phyloP scores from a whole-genome alignment of 2,113 vertebrate species.

The Etia nguti region DNA sequence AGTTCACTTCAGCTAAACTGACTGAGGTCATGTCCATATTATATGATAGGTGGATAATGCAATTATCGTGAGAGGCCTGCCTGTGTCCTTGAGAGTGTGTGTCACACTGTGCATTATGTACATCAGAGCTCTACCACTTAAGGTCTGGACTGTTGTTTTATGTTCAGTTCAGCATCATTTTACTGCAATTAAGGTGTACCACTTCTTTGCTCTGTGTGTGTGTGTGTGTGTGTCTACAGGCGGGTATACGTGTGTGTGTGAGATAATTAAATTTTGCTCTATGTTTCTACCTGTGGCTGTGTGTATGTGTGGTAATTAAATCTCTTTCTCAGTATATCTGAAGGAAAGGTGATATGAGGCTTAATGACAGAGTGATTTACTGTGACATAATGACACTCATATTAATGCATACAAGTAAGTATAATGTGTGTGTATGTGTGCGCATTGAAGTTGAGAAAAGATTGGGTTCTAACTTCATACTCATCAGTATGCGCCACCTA shows the following conservation, averaged over 20 bases:
- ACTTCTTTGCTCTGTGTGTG: background rate
- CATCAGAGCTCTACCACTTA: background rate
- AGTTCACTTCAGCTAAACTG: background rate
- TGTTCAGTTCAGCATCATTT: slow-evolving; percentile 16
- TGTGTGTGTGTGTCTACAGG: background rate
- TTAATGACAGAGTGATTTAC: slow-evolving; percentile 46
- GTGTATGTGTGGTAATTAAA: slow-evolving; percentile 53
- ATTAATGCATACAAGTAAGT: background rate
- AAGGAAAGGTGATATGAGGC: slow-evolving; percentile 37
- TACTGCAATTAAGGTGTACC: slow-evolving; percentile 14
- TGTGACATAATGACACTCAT: slow-evolving; percentile 36
- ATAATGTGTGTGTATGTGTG: background rate
- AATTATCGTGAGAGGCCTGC: background rate
- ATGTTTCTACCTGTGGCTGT: slow-evolving; percentile 49
- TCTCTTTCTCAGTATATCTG: slow-evolving; percentile 43
- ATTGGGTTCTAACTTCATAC: background rate
- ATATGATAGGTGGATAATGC: background rate
- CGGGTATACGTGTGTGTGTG: background rate
- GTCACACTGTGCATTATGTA: background rate
- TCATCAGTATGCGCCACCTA: background rate
- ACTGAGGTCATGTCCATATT: background rate
- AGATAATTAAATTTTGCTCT: slow-evolving; percentile 45
- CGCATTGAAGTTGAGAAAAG: background rate
- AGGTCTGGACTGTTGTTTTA: slow-evolving; percentile 5
- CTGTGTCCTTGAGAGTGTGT: background rate